Base-by-base conservation (phyloP, 2,888 invertebrate species). In the Machimus atricapillus region DNA sequence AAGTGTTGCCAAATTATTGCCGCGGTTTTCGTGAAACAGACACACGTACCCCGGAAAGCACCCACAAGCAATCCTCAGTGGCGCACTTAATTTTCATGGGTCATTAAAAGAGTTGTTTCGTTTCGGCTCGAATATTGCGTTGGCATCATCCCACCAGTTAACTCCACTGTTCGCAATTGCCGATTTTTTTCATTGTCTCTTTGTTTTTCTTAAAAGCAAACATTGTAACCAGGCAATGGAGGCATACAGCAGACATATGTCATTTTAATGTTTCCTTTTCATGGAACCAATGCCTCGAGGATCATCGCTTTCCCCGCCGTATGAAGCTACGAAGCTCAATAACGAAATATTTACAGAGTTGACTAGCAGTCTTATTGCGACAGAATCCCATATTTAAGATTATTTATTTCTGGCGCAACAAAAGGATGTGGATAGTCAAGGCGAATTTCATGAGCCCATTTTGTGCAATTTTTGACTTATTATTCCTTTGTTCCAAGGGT, bases 1-100 rank as follows among this genome's bases (percentile, higher is more conserved):
- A 86, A 73, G 52, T 86, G 85, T 52, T 87, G 88, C 88, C 88
- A 88, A 88, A 87, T 88, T 88, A 86, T 66, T 87, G 76, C 86
- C 87, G 87, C 77, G 88, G 87, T 86, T 87, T 87, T 77, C 34
- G 19, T 78, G 46, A 77, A 87, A 88, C 85, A 56, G 82, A 74
- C 86, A 74, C 86, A 76, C 86, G 83, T 86, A 87, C 86, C 79
- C 79, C 73, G 46, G 23, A 12, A 40, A 37, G 43, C 43, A 40
- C n/a, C 23, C 46, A n/a, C 74, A 27, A 43, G 46, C 37, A 83
- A 52, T 81, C 34, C 56, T n/a, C 16, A 40, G 83, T 27, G 73
- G 40, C 19, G 34, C 37, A 83, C 85, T 87, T 83, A 40, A 87
- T 88, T 85, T 83, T 88, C 88, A 88, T 86, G 87, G 88, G 87